Percentiles rank a stretch among this genome's conserved stretches.
These are phyloP conservation scores for Alectura lathami DNA, from an alignment of 2,113 vertebrate genomes.

Conservation along the genomic window DNA sequence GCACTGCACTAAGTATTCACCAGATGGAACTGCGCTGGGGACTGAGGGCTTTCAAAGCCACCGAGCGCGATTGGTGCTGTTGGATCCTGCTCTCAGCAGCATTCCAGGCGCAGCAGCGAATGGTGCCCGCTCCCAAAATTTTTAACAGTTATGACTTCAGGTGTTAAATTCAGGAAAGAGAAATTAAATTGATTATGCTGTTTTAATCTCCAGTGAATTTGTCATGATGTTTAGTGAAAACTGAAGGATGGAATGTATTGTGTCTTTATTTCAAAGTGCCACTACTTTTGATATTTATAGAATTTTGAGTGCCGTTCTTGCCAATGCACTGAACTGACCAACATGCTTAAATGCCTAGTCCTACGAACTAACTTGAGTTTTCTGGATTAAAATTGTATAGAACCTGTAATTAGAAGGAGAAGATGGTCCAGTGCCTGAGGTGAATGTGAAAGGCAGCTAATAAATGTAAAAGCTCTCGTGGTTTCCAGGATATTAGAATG, in stretches of 20 bases:
- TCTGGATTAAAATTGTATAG: neutral
- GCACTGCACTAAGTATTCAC: fast-evolving
- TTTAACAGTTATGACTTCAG: neutral
- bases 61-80: neutral
- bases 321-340: neutral
- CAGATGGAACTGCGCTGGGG: neutral
- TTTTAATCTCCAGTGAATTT: neutral
- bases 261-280: neutral
- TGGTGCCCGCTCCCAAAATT: fast-evolving
- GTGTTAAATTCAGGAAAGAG: neutral
- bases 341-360: neutral
- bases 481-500: neutral
- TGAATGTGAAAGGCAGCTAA: neutral
- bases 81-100: neutral
- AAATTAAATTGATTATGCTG: neutral
- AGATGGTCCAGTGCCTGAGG: neutral
- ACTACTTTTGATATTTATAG: neutral
- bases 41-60: neutral
- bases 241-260: neutral
- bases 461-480: neutral
- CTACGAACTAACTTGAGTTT: neutral
- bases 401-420: neutral
- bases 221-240: neutral
- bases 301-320: neutral
- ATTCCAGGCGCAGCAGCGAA: fast-evolving